Evolutionary conservation across 2,113 vertebrate species (phyloP), one percentile per base, ranked within the genome.

Genomic region (Corythoichthys haematopterus): DNA sequence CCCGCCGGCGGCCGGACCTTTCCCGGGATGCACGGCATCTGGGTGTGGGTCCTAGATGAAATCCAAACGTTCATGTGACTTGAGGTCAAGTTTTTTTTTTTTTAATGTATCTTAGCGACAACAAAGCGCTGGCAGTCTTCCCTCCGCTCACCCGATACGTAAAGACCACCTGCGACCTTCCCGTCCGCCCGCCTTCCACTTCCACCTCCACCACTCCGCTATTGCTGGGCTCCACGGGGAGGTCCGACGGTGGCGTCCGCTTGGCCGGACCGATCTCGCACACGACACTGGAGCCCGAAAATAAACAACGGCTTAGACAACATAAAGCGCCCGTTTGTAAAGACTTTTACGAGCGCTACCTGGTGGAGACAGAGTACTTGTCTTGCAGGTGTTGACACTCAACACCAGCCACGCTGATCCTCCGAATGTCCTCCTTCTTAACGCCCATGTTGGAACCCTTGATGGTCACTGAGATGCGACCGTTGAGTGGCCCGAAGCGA

Each of bases 391-490:
- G 97, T 46, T 52, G 33, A 62, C 96, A 98, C 61, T 87, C 72
- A 16, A 88, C 80, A 1, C 89, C 89, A 0, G 94, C 96, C 86
- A 99, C 96, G 0, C 64, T 93, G 86, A 99, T 86, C 53, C 56
- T 88, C 84, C 82, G 88, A 20, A 99, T 87, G 76, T 99, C 96
- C 1, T 91, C 88, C 28, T 92, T 87, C 75, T 71, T 91, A 71
- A 96, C 90, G 33, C 97, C 97, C 92, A 99, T 83, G 73, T 99
- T 97, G 73, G 95, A 98, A 71, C 97, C 97, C 53, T 87, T 91
- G 84, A 99, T 95, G 62, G 97, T 98, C 71, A 99, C 81, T 0
- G 88, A 84, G 76, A 98, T 95, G 35, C 90, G 88, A 1, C 97
- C 97, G 0, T 84, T 89, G 28, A 93, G 82, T 0, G 97, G 96